Evolutionary conservation across 2,888 invertebrate species (phyloP).

Genomic region (Drosophila testacea): DNA sequence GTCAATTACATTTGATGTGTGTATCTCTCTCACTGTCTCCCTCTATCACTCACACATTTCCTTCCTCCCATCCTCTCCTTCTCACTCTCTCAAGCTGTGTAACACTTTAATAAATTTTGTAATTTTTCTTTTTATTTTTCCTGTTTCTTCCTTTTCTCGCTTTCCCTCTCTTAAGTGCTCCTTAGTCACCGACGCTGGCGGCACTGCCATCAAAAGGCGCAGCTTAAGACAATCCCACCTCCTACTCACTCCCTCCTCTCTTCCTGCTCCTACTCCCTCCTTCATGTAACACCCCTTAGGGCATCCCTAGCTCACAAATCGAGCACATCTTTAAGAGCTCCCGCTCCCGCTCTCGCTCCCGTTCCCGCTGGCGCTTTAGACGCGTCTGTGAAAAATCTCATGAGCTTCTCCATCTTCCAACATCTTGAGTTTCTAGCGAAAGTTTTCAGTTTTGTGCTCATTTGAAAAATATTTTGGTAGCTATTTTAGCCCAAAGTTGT

Average conservation of each 20-base stretch:
- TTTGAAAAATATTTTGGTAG: conserved; percentile 42
- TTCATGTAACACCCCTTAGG: background rate
- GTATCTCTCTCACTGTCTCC: conserved; percentile 15
- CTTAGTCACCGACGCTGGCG: conserved; percentile 37
- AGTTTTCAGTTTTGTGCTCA: conserved; percentile 53
- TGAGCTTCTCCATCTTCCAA: conserved; percentile 36
- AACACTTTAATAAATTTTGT: conserved; percentile 74
- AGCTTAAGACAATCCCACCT: background rate
- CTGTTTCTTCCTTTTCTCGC: background rate
- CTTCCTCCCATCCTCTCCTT: background rate
- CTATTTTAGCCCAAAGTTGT: conserved; percentile 29
- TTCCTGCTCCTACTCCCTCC: too few relatives aligned
- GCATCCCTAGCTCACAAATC: conserved; percentile 18
- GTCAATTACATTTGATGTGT: conserved; percentile 74
- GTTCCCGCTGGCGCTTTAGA: conserved; percentile 45
- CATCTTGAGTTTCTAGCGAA: conserved; percentile 43
- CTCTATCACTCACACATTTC: background rate
- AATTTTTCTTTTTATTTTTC: conserved; percentile 61
- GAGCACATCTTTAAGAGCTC: conserved; percentile 46
- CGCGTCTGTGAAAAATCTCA: conserved; percentile 50
- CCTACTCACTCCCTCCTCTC: too few relatives aligned
- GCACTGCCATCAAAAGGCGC: conserved; percentile 54
- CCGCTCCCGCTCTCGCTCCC: conserved; percentile 31
- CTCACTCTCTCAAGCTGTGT: background rate
- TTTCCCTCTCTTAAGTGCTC: conserved; percentile 27